Percentiles rank a stretch among this genome's conserved stretches.
Conservation (phyloP, 2,797 vertebrate genomes). For the Adelosebastes latens region DNA sequence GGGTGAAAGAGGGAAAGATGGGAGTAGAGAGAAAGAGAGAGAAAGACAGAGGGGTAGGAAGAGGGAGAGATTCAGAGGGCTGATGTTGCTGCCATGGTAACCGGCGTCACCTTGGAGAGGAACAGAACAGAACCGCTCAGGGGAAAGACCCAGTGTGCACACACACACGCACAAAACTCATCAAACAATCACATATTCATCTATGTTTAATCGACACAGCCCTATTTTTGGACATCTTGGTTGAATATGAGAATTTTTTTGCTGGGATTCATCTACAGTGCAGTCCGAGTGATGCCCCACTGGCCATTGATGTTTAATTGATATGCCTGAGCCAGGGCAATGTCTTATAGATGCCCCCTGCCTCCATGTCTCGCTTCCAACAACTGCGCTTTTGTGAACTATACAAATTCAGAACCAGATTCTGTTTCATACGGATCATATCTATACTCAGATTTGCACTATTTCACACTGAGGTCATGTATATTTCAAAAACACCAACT, state of each 20-base stretch:
- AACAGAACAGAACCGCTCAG: conserved; percentile 75
- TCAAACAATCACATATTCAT: conserved; percentile 63
- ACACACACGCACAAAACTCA: conserved; percentile 34
- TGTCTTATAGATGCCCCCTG: conserved; percentile 38
- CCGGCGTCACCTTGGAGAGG: conserved; percentile 74
- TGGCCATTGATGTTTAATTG: conserved; percentile 68
- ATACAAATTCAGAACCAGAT: background rate
- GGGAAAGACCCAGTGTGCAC: conserved; percentile 67
- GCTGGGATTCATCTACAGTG: conserved; percentile 2
- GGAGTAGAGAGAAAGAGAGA: conserved; percentile 18
- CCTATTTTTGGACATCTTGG: conserved; percentile 51
- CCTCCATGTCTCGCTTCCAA: background rate
- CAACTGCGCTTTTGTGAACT: conserved; percentile 1
- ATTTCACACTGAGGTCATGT: background rate
- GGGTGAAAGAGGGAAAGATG: conserved; percentile 9
- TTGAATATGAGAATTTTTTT: conserved; percentile 12
- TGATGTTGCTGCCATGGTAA: conserved; percentile 82
- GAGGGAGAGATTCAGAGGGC: conserved; percentile 65
- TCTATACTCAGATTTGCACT: conserved; percentile 15
- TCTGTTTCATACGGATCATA: conserved; percentile 14
- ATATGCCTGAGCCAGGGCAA: conserved; percentile 35
- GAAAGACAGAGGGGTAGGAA: conserved; percentile 42
- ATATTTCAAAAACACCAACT: background rate
- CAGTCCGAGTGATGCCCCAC: conserved; percentile 25
- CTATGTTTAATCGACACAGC: conserved; percentile 60